These are phyloP conservation scores for Panulirus ornatus DNA, from an alignment of 1,140 invertebrate genomes.

Conservation along the genomic window DNA sequence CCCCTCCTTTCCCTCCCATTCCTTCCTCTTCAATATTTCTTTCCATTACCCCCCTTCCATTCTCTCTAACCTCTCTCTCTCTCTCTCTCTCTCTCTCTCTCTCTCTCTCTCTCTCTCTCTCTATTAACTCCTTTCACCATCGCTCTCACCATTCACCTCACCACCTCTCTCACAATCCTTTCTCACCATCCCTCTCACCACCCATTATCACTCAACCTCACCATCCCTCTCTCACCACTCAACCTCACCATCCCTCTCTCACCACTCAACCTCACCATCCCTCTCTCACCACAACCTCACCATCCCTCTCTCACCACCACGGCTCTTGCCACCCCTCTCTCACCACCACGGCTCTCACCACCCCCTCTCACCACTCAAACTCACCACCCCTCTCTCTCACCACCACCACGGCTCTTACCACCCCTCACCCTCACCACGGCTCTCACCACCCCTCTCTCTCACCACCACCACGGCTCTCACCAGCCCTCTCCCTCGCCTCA, in stretches of 20 bases:
- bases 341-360: not conserved
- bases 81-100: not conserved
- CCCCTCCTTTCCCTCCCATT: not conserved
- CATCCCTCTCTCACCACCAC: not conserved
- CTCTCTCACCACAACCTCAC: not conserved
- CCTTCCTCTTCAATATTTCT: not conserved
- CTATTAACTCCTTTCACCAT: not conserved
- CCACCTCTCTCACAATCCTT: not conserved
- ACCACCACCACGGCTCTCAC: slow-evolving; percentile 1
- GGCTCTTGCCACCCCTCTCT: not conserved
- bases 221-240: not conserved
- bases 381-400: not conserved
- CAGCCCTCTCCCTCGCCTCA: not conserved
- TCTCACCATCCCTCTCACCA: no score
- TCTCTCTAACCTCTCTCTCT: slow-evolving; percentile 1
- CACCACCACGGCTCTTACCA: not conserved
- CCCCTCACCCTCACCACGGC: slow-evolving; percentile 25
- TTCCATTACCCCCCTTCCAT: not conserved
- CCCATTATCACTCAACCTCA: not conserved
- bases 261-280: not conserved
- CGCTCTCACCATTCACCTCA: not conserved
- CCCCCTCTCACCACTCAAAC: not conserved
- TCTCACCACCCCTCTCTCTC: not conserved
- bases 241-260: not conserved
- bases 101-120: not conserved